Evolutionary conservation across 1,140 invertebrate genomes (phyloP).

Genomic region (Heliconius nattereri): DNA sequence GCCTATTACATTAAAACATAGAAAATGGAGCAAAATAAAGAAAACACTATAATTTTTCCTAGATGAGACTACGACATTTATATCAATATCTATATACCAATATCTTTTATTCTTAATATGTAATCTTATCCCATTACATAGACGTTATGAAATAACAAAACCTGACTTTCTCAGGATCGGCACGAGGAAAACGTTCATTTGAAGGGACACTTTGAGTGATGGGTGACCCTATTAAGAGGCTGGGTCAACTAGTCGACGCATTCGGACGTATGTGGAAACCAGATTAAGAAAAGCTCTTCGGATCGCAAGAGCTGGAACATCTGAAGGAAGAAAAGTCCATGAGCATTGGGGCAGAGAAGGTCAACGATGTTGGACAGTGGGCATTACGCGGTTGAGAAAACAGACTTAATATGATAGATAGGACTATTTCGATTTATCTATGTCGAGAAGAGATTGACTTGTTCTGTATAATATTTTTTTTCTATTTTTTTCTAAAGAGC

Average conservation of each 20-base stretch:
- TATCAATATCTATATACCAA: conserved; percentile 12
- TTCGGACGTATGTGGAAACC: conserved; percentile 33
- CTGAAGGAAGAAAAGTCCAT: background rate
- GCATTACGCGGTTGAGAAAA: conserved; percentile 40
- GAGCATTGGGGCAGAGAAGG: conserved; percentile 15
- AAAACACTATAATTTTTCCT: background rate
- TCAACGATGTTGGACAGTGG: conserved; percentile 27
- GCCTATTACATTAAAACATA: too few relatives aligned
- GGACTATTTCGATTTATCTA: conserved; percentile 33
- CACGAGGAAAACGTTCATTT: conserved; percentile 43
- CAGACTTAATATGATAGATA: conserved; percentile 42
- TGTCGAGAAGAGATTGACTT: conserved; percentile 27
- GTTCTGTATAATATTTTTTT: background rate
- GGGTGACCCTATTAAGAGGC: conserved; percentile 42
- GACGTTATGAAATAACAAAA: conserved; percentile 39
- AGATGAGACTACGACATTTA: background rate
- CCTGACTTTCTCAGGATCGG: conserved; percentile 35
- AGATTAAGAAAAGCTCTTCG: conserved; percentile 29
- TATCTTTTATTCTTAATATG: background rate
- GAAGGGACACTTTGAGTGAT: conserved; percentile 44
- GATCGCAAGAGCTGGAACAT: background rate
- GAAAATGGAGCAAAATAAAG: background rate
- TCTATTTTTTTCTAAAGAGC: too few relatives aligned
- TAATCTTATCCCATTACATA: conserved; percentile 16
- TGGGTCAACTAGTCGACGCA: conserved; percentile 42